Base-by-base conservation (phyloP, 2,797 vertebrate species). In the Sardinella longiceps region DNA sequence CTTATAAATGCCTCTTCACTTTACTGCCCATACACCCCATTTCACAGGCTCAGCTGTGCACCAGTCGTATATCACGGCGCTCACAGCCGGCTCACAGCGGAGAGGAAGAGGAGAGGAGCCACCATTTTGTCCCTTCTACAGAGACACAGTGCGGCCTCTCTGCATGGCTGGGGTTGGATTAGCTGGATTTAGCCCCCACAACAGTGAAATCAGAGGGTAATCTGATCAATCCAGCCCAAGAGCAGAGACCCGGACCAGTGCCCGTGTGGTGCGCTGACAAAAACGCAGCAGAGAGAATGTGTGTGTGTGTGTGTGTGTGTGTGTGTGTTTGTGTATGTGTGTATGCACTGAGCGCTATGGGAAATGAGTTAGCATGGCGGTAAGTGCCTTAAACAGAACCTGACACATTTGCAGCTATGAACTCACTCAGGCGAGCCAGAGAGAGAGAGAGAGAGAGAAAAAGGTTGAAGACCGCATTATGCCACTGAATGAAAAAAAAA, bases 1-100 rank as follows among this genome's bases (percentile, higher is more conserved):
- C 33, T 18, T 74, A 74, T 74, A 39, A 74, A 74, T 37, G 66
- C 33, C 66, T 33, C 39, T 33, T 74, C 66, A 74, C 66, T 74
- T 74, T 74, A 74, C 30, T 39, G 66, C 66, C 6, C 33, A 39
- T 23, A 74, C 28, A 66, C 10, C 12, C 60, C 60, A 66, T 66
- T 66, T 33, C 33, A 74, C 66, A 37, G 30, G 18, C 30, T 20
- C 33, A 30, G 66, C 33, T 20, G 33, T 74, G 66, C 30, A 39
- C 66, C 30, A 37, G 3, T 20, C 66, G 7, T 74, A 39, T 39
- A 74, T 66, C 60, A 74, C 14, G n/a, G n/a, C n/a, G 18, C 30
- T 33, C 66, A 7, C 15, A 18, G 66, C 15, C 4, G 4, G 28
- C 63, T 3, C 63, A 28, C 46, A 7, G 4, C 43, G 7, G 12